Conservation (phyloP, 2,113 vertebrate species). For the Notechis scutatus region DNA sequence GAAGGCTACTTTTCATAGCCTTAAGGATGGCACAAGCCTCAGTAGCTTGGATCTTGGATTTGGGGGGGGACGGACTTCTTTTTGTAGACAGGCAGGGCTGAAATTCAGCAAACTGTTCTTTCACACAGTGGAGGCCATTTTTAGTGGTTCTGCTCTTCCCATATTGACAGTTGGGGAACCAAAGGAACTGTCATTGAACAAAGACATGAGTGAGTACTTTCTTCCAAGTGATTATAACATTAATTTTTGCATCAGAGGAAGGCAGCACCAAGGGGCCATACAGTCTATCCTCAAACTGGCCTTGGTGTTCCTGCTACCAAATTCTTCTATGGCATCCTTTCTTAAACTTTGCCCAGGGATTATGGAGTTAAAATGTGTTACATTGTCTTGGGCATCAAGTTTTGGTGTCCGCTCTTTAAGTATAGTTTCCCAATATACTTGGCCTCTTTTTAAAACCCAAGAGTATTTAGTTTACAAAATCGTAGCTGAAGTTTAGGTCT, state of each 20-base stretch:
- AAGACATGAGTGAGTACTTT: neutral
- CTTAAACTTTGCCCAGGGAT: neutral
- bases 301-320: neutral
- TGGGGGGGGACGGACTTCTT: neutral
- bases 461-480: neutral
- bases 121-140: neutral
- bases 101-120: neutral
- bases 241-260: neutral
- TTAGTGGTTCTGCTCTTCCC: neutral
- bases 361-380: neutral
- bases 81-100: neutral
- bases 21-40: neutral
- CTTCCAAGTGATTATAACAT: neutral
- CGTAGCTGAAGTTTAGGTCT: neutral
- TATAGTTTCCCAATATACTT: neutral
- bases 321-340: neutral
- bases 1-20: neutral
- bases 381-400: neutral
- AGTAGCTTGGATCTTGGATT: neutral
- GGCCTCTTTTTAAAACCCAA: neutral
- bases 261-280: neutral
- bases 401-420: neutral
- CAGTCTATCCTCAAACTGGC: neutral
- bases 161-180: neutral
- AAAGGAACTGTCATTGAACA: neutral